These are phyloP conservation scores for Zygothrica quintamaculata DNA, from an alignment of 2,888 invertebrate species.

Conservation along the genomic window DNA sequence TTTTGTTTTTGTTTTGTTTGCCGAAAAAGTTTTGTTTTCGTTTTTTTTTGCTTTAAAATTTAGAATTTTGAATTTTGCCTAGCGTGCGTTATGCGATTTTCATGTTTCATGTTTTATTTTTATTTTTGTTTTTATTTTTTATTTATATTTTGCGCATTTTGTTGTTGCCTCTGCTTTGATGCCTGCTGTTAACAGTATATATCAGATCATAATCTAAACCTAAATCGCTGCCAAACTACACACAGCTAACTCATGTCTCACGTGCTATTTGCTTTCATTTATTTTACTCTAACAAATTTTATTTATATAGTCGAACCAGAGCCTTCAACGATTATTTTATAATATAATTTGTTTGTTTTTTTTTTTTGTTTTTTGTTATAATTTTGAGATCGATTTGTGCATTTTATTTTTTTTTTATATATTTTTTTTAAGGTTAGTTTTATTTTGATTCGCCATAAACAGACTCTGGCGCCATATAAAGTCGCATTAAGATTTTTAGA, in stretches of 20 bases:
- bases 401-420: conserved; percentile 33
- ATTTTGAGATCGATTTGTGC: conserved; percentile 79
- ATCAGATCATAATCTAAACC: conserved; percentile 18
- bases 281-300: conserved; percentile 9
- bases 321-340: conserved; percentile 43
- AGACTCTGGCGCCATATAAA: conserved; percentile 29
- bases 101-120: too few relatives aligned
- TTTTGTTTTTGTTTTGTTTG: conserved; percentile 33
- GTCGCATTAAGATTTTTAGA: conserved; percentile 18
- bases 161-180: conserved; percentile 51
- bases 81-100: conserved; percentile 64
- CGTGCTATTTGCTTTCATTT: background rate
- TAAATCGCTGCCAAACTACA: conserved; percentile 39
- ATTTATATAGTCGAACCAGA: conserved; percentile 31
- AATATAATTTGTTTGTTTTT: conserved; percentile 51
- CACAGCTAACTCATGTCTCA: conserved; percentile 25
- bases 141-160: conserved; percentile 41
- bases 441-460: conserved; percentile 19
- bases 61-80: conserved; percentile 84
- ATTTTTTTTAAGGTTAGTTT: conserved; percentile 6
- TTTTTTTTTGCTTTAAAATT: conserved; percentile 70
- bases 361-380: conserved; percentile 54
- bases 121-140: conserved; percentile 6
- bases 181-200: conserved; percentile 12
- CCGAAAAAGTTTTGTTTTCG: conserved; percentile 71